Percentiles rank a stretch among this genome's conserved stretches.
phyloP scores from a whole-genome alignment of 2,113 vertebrate genomes.

The Stictonetta naevosa region DNA sequence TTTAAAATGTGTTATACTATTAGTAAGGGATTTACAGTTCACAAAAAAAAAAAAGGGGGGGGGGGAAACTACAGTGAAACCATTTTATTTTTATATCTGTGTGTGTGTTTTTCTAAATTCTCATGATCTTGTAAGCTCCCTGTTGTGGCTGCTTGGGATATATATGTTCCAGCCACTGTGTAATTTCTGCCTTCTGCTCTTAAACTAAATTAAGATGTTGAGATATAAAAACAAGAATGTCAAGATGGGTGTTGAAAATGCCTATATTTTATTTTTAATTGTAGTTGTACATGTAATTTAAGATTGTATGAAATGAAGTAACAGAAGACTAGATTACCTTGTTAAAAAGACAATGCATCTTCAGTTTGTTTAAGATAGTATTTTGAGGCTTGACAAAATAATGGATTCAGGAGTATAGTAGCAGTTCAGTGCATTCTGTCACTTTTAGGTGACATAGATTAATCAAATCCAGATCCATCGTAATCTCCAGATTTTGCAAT shows the following conservation, averaged over 20 bases:
- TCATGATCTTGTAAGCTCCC: background rate
- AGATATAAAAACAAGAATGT: background rate
- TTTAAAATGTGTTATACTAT: background rate
- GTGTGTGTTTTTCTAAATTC: background rate
- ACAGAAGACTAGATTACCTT: background rate
- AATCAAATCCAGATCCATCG: background rate
- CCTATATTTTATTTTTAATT: constrained; percentile 47
- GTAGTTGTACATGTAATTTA: background rate
- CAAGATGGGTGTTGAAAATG: background rate
- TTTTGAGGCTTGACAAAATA: constrained; percentile 27
- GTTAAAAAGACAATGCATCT: background rate
- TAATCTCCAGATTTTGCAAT: constrained; percentile 15
- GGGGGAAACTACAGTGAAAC: background rate
- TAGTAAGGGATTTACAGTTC: background rate
- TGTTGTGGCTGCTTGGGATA: constrained; percentile 7
- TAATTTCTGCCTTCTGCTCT: constrained; percentile 64
- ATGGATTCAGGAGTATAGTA: constrained; percentile 8
- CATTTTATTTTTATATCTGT: background rate
- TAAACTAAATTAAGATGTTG: constrained; percentile 50
- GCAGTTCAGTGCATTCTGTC: constrained; percentile 3
- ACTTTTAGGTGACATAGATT: background rate
- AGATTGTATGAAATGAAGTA: constrained; percentile 40
- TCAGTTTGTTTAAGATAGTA: background rate
- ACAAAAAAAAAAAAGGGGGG: too few species aligned
- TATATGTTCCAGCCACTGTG: constrained; percentile 22